Percentiles rank a stretch among this genome's conserved stretches.
These are phyloP conservation scores for Pantherophis alleghaniensis DNA, from an alignment of 2,797 vertebrate genomes.

Conservation along the genomic window DNA sequence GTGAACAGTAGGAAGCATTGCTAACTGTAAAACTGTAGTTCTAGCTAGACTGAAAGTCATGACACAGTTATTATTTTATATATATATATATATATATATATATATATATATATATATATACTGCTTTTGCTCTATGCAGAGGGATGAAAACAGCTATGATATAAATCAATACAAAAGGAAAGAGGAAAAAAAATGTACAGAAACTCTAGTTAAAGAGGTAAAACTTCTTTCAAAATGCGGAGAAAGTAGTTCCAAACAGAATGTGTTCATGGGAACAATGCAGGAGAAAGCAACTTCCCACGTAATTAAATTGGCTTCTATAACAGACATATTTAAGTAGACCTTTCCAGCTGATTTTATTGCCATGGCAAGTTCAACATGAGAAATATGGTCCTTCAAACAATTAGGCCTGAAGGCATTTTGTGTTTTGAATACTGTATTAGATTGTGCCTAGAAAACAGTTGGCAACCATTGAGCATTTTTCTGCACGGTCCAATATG, in stretches of 20 bases:
- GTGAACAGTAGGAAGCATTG: neutral
- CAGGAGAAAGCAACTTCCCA: neutral
- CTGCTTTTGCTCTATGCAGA: neutral
- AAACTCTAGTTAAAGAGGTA: neutral
- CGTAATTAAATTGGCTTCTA: neutral
- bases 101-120: neutral
- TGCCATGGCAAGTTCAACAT: neutral
- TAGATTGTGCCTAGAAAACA: neutral
- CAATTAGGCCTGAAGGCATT: neutral
- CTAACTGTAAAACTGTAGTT: neutral
- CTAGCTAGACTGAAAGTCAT: neutral
- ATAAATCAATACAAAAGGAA: neutral
- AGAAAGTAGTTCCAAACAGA: neutral
- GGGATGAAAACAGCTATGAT: neutral
- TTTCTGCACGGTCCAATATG: neutral
- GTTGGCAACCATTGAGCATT: neutral
- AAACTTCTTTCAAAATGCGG: neutral
- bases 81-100: no score
- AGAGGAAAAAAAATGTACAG: neutral
- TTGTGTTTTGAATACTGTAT: neutral
- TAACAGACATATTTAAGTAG: neutral
- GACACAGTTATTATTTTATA: neutral
- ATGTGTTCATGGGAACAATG: neutral
- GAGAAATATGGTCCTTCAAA: neutral
- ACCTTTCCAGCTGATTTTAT: neutral